These are phyloP conservation scores for Psammodynastes pulverulentus DNA, from an alignment of 2,113 vertebrate genomes.

Conservation along the genomic window DNA sequence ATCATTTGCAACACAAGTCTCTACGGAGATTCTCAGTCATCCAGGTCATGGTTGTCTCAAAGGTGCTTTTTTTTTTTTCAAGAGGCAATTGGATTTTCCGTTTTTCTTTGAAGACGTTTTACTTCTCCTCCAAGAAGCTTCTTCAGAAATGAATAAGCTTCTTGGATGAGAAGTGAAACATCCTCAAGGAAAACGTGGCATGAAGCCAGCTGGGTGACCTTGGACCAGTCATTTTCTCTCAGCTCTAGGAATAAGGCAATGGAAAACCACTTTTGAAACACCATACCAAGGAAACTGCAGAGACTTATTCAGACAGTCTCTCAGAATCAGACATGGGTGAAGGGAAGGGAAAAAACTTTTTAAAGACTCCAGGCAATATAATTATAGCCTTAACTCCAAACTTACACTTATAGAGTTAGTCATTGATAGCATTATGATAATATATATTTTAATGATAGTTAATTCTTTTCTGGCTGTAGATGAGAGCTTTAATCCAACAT, in stretches of 20 bases:
- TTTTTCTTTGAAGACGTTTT: too few species aligned
- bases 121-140: too few species aligned
- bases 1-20: not conserved
- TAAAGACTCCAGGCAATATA: not conserved
- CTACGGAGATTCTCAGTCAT: too few species aligned
- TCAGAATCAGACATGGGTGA: not conserved
- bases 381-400: not conserved
- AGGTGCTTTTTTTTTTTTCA: too few species aligned
- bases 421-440: too few species aligned
- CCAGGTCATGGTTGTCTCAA: too few species aligned
- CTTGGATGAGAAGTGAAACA: too few species aligned
- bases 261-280: not conserved
- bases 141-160: too few species aligned
- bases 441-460: not conserved
- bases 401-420: not conserved
- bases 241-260: not conserved
- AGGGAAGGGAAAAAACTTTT: not conserved
- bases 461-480: not conserved
- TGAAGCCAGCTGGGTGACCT: not conserved
- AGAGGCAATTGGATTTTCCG: too few species aligned
- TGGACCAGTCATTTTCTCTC: not conserved
- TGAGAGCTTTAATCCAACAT: not conserved
- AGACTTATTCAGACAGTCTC: not conserved
- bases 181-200: not conserved
- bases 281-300: not conserved